Conservation (phyloP, 2,113 vertebrate genomes). For the Cisticola juncidis region DNA sequence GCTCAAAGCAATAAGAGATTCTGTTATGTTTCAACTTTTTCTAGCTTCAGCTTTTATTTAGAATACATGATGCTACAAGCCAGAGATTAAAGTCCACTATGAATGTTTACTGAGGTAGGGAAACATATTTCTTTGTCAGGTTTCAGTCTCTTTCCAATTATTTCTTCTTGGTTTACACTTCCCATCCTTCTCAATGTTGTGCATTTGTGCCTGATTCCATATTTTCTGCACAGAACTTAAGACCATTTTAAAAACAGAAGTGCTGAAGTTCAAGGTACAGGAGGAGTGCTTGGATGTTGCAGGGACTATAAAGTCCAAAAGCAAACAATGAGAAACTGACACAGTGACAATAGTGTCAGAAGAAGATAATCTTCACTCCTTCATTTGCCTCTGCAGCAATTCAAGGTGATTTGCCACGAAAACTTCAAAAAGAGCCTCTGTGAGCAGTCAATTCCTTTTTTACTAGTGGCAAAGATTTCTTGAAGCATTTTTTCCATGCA, state of each 20-base stretch:
- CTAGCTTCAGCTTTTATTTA: neutral
- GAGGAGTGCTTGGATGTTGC: neutral
- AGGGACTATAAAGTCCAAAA: neutral
- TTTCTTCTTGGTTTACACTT: neutral
- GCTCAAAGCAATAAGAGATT: neutral
- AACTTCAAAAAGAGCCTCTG: neutral
- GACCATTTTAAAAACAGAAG: neutral
- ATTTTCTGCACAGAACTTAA: neutral
- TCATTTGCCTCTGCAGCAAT: neutral
- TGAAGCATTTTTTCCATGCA: neutral
- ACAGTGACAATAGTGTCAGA: neutral
- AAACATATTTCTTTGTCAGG: neutral
- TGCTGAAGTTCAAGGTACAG: neutral
- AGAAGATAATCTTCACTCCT: neutral
- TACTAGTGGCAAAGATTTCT: neutral
- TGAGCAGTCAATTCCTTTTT: neutral
- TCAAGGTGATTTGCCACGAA: neutral
- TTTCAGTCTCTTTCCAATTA: neutral
- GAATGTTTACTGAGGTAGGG: neutral
- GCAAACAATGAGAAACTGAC: neutral
- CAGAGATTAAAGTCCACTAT: neutral
- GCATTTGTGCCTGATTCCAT: neutral
- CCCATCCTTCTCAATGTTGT: neutral
- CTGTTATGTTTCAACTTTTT: neutral
- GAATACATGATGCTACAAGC: fast-evolving